Base-by-base conservation (phyloP, 2,888 invertebrate species). In the Vanessa cardui region DNA sequence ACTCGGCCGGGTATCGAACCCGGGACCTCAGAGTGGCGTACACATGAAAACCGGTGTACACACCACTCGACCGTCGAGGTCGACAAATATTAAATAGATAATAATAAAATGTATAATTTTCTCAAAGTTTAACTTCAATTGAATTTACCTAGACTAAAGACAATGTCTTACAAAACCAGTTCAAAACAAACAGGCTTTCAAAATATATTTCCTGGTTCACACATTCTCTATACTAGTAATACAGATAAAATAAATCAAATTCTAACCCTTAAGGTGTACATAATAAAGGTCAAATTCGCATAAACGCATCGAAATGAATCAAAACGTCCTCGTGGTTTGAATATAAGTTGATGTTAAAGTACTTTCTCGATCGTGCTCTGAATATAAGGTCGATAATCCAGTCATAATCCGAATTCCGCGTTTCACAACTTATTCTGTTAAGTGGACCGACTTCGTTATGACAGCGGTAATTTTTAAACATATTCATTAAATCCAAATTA, bases 361-460 rank as follows among this genome's bases (percentile, higher is more conserved):
- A 66, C 73, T 73, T 73, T 73, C 73, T 62, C 63, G 64, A 68
- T 62, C 73, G 71, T 73, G 73, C 56, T 45, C n/a, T 21, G 71
- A 71, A 73, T 73, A 68, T 60, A 18, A 61, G 62, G 52, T 50
- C 63, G 54, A 60, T 70, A 61, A 70, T 72, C 66, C 61, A 44
- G 47, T 66, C 58, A 61, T 69, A 45, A 65, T 49, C 54, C 49
- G 20, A 12, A 62, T 63, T 59, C 66, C 39, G 44, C 31, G 62
- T 65, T 66, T 44, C 21, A 54, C 12, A 46, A 46, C 21, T 59
- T 59, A 33, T 61, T 56, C 15, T 56, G 61, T 20, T 21, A 39
- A 33, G 39, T 58, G 59, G 45, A 58, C n/a, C 39, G 18, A 33
- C 31, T 54, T 26, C n/a, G n/a, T 16, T 39, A 39, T 9, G 15